Base-by-base conservation (phyloP, 2,113 vertebrate species). In the Dromaius novaehollandiae region DNA sequence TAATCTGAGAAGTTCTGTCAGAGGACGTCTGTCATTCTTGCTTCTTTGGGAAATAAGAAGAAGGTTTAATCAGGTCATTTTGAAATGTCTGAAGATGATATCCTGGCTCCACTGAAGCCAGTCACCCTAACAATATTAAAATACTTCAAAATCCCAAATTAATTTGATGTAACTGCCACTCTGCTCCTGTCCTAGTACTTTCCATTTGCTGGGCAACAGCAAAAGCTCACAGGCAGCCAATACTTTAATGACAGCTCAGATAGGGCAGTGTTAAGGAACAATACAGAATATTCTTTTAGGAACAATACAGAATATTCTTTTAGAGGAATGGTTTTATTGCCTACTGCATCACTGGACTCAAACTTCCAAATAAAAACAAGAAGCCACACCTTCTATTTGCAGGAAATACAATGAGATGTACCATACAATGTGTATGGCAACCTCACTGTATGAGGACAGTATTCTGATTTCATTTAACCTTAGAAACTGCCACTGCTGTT, bases 101-200 rank as follows among this genome's bases (percentile, higher is more conserved):
- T 73, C 61, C 65, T 48, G 83, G 14, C n/a, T 93, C 44, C 74
- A 53, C 18, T 89, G 11, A 89, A 94, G n/a, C 11, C 34, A 86
- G 34, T 82, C 83, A 92, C 38, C 30, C 32, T 63, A 88, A 82
- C 82, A 94, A 87, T 66, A 90, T 87, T 84, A 89, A 79, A 48
- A 75, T 61, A 82, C 42, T 92, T 90, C 48, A 94, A 46, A 95
- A 94, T 95, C 87, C 82, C 91, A 94, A 87, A 92, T 94, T 87
- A 91, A 96, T 95, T 95, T 94, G 66, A 71, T 69, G 15, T 25
- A 88, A 80, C 48, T 48, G 70, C 78, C 84, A 89, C 89, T 82
- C 40, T 44, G 93, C 89, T 96, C 66, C 84, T 87, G 48, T 85
- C 91, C 87, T 91, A 93, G 38, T 85, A 82, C 42, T 89, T 94